Evolutionary conservation across 2,888 invertebrate genomes (phyloP), one percentile per base, ranked within the genome.

Genomic region (Amitus sp.): DNA sequence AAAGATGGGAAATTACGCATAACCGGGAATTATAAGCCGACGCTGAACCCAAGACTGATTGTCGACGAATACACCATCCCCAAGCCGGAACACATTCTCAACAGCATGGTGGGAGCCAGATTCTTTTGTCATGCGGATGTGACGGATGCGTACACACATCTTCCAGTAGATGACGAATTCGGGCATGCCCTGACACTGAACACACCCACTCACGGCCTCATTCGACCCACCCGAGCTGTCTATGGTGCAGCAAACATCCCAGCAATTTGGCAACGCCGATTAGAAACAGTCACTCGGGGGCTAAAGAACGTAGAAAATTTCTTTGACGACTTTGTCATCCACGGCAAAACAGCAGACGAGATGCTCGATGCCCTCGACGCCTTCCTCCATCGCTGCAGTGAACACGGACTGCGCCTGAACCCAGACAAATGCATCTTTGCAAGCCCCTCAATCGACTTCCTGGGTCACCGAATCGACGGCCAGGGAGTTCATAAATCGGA

Each of bases 41-140:
- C 60, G 1, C 30, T 51, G 2, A 64, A 60, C 19, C 56, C 46
- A 2, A 40, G 47, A 4, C 60, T 64, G 2, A 53, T 60, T 17
- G 30, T 60, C 3, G 64, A 60, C 17, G 60, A 64, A 10, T 43
- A 64, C n/a, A 50, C 50, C 1, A 56, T 60, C 18, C 50, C 60
- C 0, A 57, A 53, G 23, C n/a, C 19, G 1, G 60, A 60, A 6
- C 39, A 53, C 15, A 5, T 63, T n/a, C 56, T 63, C 30, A 53
- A 47, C 28, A 2, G 37, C 13, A 60, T 60, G 56, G 28, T 27
- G 9, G 53, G 57, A 2, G 46, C 53, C 4, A 40, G 0, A 2
- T 19, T 57, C 1, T 61, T 51, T 18, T 45, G 46, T 12, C 43
- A 47, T 23, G 15, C 42, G 1, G 54, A 54, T 10, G 40, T 54